These are phyloP conservation scores for Antechinus stuartii DNA, from an alignment of 2,113 vertebrate genomes.

Conservation along the genomic window DNA sequence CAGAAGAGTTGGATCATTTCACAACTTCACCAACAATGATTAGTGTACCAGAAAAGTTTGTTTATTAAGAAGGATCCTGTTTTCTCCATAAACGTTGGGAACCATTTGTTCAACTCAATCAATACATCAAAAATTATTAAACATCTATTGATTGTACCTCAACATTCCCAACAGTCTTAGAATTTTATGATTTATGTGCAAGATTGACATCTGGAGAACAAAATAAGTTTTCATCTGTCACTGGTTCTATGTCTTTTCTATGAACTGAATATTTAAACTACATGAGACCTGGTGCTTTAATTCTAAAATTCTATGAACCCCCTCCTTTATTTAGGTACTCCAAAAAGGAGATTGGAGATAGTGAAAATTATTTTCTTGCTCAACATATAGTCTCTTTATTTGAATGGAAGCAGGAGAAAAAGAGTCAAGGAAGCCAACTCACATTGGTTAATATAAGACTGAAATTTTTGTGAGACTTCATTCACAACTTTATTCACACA, in stretches of 20 bases:
- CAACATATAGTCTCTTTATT: conserved; percentile 22
- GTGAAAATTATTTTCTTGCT: not conserved
- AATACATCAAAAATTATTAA: not conserved
- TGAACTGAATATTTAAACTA: not conserved
- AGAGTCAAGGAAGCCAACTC: conserved; percentile 1
- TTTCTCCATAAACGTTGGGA: not conserved
- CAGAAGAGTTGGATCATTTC: no score
- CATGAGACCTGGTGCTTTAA: not conserved
- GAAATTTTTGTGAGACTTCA: not conserved
- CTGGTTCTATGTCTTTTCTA: not conserved
- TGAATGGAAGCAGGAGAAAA: not conserved
- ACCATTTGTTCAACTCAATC: not conserved
- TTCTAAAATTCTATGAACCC: conserved; percentile 6
- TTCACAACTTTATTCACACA: not conserved
- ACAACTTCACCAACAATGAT: no score
- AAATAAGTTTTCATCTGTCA: not conserved
- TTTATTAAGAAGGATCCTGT: not conserved
- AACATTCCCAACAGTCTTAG: conserved; percentile 37
- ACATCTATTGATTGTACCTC: not conserved
- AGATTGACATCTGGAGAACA: not conserved
- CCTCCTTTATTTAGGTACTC: not conserved
- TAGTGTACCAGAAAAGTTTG: no score
- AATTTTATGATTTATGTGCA: not conserved
- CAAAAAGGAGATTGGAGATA: not conserved
- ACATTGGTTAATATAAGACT: not conserved